Percentiles rank a stretch among this genome's conserved stretches.
These are phyloP conservation scores for Hydroisotoma schaefferi DNA, from an alignment of 2,888 invertebrate genomes.

Conservation along the genomic window DNA sequence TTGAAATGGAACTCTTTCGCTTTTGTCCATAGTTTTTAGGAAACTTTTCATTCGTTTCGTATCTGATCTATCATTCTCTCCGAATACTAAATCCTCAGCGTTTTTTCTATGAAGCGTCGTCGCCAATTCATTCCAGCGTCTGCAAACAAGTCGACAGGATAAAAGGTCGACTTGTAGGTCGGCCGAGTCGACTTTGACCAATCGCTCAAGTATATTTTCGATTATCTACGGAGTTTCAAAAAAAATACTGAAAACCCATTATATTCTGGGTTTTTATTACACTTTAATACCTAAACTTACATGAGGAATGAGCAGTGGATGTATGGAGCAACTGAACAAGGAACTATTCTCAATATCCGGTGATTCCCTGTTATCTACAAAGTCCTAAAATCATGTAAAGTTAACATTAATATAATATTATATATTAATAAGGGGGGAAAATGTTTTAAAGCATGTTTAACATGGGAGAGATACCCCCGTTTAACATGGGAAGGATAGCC, in stretches of 20 bases:
- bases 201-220: slow-evolving; percentile 15
- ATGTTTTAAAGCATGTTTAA: too few relatives aligned
- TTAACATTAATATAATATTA: too few relatives aligned
- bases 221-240: slow-evolving; percentile 17
- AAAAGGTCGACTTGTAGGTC: background rate
- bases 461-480: too few relatives aligned
- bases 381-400: too few relatives aligned
- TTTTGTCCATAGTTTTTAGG: slow-evolving; percentile 19
- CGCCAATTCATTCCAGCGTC: slow-evolving; percentile 15
- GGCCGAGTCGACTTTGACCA: background rate
- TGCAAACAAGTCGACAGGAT: slow-evolving; percentile 20
- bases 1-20: slow-evolving; percentile 17
- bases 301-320: slow-evolving; percentile 24
- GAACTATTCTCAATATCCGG: too few relatives aligned
- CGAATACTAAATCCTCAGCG: slow-evolving; percentile 1
- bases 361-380: too few relatives aligned
- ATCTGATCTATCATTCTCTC: background rate
- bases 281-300: too few relatives aligned
- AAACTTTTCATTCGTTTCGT: background rate
- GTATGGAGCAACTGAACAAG: too few relatives aligned
- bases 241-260: too few relatives aligned
- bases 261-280: too few relatives aligned
- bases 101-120: slow-evolving; percentile 20
- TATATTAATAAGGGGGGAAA: too few relatives aligned
- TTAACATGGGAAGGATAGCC: too few relatives aligned